Conservation (phyloP, 2,113 vertebrate genomes). For the Nannospalax galili region DNA sequence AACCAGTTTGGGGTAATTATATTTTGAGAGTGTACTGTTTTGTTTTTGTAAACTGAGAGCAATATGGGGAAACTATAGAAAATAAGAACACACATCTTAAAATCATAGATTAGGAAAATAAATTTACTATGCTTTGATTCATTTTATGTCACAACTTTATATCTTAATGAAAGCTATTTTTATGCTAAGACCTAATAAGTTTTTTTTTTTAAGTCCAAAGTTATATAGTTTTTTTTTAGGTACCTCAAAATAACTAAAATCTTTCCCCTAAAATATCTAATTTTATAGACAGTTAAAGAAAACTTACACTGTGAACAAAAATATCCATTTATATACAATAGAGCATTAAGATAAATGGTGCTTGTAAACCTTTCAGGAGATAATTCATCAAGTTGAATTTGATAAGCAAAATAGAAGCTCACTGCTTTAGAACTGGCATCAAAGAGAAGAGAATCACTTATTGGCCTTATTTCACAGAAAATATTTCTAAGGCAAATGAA, state of each 20-base stretch:
- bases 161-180: slow-evolving; percentile 57
- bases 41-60: slow-evolving; percentile 41
- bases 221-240: slow-evolving; percentile 33
- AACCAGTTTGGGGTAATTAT: slow-evolving; percentile 57
- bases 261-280: slow-evolving; percentile 19
- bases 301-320: slow-evolving; percentile 46
- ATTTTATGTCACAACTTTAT: slow-evolving; percentile 52
- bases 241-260: slow-evolving; percentile 52
- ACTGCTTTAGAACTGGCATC: slow-evolving; percentile 60
- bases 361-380: slow-evolving; percentile 48
- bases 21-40: slow-evolving; percentile 40
- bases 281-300: slow-evolving; percentile 44
- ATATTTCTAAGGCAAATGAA: slow-evolving; percentile 33
- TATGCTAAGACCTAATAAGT: slow-evolving; percentile 46
- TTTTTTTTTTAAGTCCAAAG: slow-evolving; percentile 49
- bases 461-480: slow-evolving; percentile 36
- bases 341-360: slow-evolving; percentile 55
- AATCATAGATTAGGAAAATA: slow-evolving; percentile 66
- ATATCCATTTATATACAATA: slow-evolving; percentile 25
- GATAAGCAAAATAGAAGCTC: slow-evolving; percentile 63
- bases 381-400: slow-evolving; percentile 58
- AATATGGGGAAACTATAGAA: slow-evolving; percentile 36
- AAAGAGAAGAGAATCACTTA: slow-evolving; percentile 34
- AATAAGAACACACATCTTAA: slow-evolving; percentile 66
- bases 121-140: slow-evolving; percentile 49